Evolutionary conservation across 1,140 invertebrate genomes (phyloP).

Genomic region (Nasonia vitripennis): DNA sequence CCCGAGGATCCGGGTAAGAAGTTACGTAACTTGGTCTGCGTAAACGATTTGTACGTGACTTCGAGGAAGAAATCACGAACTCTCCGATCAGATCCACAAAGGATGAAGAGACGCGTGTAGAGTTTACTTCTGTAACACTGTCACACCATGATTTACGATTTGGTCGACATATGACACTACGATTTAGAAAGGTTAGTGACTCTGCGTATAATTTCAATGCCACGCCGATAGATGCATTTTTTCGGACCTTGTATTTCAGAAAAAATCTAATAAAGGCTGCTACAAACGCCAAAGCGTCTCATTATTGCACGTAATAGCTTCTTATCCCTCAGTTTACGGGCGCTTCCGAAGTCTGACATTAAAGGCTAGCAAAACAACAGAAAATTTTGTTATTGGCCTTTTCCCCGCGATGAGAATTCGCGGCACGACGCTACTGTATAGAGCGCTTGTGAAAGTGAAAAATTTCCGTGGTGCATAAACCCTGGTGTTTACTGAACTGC

Average conservation of each 20-base stretch:
- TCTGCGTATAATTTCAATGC: background rate
- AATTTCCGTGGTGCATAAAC: background rate
- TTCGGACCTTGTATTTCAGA: background rate
- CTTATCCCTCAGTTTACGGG: background rate
- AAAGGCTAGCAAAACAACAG: background rate
- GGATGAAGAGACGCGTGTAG: background rate
- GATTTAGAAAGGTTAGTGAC: background rate
- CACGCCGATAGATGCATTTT: background rate
- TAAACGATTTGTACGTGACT: background rate
- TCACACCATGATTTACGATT: background rate
- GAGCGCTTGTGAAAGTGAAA: constrained; percentile 15
- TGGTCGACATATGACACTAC: background rate
- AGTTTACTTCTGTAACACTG: background rate
- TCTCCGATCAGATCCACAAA: background rate
- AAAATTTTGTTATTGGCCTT: constrained; percentile 17
- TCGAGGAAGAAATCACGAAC: background rate
- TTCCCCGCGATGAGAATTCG: background rate
- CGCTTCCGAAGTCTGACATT: background rate
- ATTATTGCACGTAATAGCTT: background rate
- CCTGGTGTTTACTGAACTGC: background rate
- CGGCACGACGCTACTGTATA: background rate
- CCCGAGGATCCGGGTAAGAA: background rate
- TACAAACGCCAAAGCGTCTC: background rate
- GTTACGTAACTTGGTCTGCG: background rate
- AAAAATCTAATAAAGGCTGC: background rate